A percentile compares a stretch with the other conserved stretches of the same genome.
Conservation (phyloP, 2,797 vertebrate species). For the Cephalopachus bancanus region DNA sequence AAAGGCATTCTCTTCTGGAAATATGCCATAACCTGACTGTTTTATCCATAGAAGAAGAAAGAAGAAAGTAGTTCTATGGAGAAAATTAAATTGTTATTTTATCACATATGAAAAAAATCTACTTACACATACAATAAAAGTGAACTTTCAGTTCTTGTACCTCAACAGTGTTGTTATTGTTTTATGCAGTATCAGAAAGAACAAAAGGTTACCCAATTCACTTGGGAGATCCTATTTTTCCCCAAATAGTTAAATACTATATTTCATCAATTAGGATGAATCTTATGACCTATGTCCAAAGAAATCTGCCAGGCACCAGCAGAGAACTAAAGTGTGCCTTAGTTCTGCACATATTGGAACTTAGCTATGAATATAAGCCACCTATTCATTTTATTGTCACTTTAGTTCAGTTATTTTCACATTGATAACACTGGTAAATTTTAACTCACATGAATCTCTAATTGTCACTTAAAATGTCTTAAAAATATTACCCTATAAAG, state of each 20-base stretch:
- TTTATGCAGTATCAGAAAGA: constrained; percentile 20
- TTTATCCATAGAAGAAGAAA: constrained; percentile 99
- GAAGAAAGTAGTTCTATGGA: constrained; percentile 97
- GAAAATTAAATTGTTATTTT: constrained; percentile 72
- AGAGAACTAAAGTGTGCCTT: constrained; percentile 47
- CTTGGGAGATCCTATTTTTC: constrained; percentile 17
- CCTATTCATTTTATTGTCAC: constrained; percentile 52
- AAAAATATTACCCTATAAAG: constrained; percentile 60
- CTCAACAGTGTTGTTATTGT: constrained; percentile 4
- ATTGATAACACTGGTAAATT: constrained; percentile 53
- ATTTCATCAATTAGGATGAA: constrained; percentile 59
- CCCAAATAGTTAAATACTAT: constrained; percentile 25
- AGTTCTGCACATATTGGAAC: background rate
- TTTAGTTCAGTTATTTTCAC: constrained; percentile 65
- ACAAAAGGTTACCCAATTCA: constrained; percentile 56
- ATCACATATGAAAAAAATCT: constrained; percentile 13
- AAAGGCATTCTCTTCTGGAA: constrained; percentile 98
- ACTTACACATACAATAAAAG: constrained; percentile 48
- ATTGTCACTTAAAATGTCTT: constrained; percentile 64
- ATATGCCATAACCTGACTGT: constrained; percentile 99
- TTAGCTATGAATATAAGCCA: constrained; percentile 59
- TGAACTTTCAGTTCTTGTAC: constrained; percentile 60
- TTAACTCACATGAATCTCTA: constrained; percentile 62
- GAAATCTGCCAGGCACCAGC: constrained; percentile 3
- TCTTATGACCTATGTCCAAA: constrained; percentile 51